A percentile compares a stretch with the other conserved stretches of the same genome.
These are phyloP conservation scores for Tympanuchus pallidicinctus DNA, from an alignment of 2,113 vertebrate genomes.

Conservation along the genomic window DNA sequence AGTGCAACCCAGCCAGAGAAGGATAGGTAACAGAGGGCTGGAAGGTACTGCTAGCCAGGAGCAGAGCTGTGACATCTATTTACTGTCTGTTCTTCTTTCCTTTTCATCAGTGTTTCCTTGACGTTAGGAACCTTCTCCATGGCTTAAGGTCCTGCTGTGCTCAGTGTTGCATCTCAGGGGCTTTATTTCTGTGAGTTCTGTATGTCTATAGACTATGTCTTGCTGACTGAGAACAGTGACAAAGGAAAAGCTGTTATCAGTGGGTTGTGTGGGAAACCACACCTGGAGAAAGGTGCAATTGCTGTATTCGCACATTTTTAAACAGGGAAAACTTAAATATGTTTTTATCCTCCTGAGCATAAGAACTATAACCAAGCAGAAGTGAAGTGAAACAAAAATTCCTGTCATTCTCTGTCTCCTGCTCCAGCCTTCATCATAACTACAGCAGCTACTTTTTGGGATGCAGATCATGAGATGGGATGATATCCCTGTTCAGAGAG, in stretches of 20 bases:
- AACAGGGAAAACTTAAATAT: background rate
- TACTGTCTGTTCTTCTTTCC: background rate
- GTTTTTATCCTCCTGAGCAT: background rate
- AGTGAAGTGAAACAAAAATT: background rate
- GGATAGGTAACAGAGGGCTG: background rate
- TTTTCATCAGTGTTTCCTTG: background rate
- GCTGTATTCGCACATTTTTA: background rate
- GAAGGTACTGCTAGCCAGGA: background rate
- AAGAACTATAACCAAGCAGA: background rate
- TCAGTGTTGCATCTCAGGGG: fast-evolving
- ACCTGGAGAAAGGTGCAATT: background rate
- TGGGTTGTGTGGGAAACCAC: background rate
- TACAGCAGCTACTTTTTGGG: background rate
- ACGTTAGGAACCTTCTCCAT: background rate
- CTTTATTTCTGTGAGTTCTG: background rate
- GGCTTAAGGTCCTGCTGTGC: background rate
- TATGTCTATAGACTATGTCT: background rate
- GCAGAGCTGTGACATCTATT: background rate
- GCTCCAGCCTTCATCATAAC: background rate
- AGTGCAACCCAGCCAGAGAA: background rate
- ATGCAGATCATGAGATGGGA: background rate
- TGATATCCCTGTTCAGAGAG: background rate
- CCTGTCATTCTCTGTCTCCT: background rate
- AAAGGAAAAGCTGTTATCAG: background rate
- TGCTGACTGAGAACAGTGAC: background rate